Base-by-base conservation (phyloP, 2,797 vertebrate species). In the Sebastolobus alascanus region DNA sequence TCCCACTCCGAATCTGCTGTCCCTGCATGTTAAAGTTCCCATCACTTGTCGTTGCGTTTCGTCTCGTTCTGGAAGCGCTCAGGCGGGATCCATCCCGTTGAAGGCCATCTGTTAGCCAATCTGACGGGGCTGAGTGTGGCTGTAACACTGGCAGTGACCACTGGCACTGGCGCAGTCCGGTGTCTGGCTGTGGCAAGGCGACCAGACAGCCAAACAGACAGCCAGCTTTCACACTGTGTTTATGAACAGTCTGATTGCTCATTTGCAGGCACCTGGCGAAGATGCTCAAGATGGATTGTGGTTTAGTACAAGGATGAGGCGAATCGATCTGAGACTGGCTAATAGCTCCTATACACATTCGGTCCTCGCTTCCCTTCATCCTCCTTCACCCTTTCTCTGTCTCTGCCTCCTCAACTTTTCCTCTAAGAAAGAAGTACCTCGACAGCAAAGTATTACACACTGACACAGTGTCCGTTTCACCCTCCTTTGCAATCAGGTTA, bases 91-190 rank as follows among this genome's bases (percentile, higher is more conserved):
- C 84, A 78, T 68, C 77, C 86, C 52, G 40, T 86, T 81, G 88
- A 88, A 91, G 81, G 86, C 93, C 92, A 93, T 94, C 90, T 94
- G 92, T 91, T 91, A 88, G 80, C 74, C 22, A 85, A 87, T 91
- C 86, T 92, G 91, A 93, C 85, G 81, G 84, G 58, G 69, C 86
- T 69, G 79, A 82, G 61, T 73, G 37, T 77, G 84, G 80, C 73
- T 75, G 67, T 73, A 84, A 77, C 83, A 86, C 86, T 92, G 88
- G 89, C 89, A 84, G 38, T 68, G 75, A 83, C 85, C 92, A 77
- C 71, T 84, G 87, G 89, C 88, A 83, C 79, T 73, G 75, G 69
- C 88, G 81, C 60, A 50, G 73, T 75, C 79, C 56, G 46, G 67
- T 52, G 68, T 84, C 73, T 90, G 88, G 90, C 90, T 77, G 31